phyloP scores from a whole-genome alignment of 2,113 vertebrate genomes.

The Odocoileus hemionus region DNA sequence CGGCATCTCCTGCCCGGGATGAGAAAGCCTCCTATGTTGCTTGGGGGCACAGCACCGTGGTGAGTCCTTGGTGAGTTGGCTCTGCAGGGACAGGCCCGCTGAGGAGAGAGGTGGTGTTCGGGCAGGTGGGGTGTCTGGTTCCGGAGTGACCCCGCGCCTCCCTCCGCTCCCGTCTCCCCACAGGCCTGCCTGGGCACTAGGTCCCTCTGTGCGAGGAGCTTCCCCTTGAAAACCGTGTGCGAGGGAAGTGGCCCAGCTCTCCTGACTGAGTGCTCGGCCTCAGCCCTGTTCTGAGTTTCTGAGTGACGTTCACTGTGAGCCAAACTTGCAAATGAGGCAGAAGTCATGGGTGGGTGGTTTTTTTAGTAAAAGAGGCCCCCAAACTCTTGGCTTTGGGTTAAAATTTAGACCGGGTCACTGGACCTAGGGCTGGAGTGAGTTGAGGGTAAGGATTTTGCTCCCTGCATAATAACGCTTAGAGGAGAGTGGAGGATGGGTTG shows the following conservation, averaged over 20 bases:
- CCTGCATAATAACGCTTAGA: not conserved
- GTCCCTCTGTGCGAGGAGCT: not conserved
- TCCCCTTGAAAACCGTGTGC: not conserved
- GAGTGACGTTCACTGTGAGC: not conserved
- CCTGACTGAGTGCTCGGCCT: not conserved
- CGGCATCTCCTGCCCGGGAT: slow-evolving; percentile 94
- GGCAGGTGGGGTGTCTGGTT: not conserved
- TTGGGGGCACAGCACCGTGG: slow-evolving; percentile 96
- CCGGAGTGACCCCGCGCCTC: not conserved
- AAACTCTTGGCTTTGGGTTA: not conserved
- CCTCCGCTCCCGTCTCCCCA: accelerated
- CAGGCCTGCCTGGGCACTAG: not conserved
- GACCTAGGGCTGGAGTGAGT: not conserved
- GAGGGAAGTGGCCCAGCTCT: not conserved
- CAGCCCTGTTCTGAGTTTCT: not conserved
- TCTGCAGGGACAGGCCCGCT: not conserved
- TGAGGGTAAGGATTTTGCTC: not conserved
- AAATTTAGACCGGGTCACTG: not conserved
- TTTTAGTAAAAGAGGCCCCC: not conserved
- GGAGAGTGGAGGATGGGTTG: not conserved
- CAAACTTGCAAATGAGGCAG: not conserved
- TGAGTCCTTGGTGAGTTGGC: slow-evolving; percentile 92
- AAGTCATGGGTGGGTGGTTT: not conserved
- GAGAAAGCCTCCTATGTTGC: slow-evolving; percentile 90
- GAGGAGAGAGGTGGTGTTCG: not conserved